phyloP scores from a whole-genome alignment of 2,113 vertebrate species.

The Phalacrocorax carbo region DNA sequence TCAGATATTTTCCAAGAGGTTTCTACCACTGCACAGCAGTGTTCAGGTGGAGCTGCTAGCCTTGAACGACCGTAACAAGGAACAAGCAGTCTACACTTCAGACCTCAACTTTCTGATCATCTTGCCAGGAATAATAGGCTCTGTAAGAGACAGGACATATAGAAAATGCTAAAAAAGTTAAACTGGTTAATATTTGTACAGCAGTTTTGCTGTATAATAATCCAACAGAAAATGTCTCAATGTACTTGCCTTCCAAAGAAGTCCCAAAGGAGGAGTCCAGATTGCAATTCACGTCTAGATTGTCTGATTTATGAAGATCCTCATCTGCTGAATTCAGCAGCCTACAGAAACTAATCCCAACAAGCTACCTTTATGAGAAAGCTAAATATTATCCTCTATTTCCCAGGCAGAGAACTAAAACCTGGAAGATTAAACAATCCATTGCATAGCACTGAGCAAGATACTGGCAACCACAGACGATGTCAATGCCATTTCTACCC shows the following conservation, averaged over 20 bases:
- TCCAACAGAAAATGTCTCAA: background rate
- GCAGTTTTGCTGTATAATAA: background rate
- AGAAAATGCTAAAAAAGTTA: background rate
- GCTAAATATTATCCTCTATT: background rate
- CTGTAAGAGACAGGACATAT: background rate
- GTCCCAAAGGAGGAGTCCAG: background rate
- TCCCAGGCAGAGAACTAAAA: background rate
- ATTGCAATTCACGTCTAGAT: background rate
- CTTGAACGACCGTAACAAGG: background rate
- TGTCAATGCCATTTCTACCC: background rate
- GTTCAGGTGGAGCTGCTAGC: too few species aligned
- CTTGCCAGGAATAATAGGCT: background rate
- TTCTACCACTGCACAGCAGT: background rate
- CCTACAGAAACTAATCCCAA: background rate
- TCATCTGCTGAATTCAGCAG: constrained; percentile 7
- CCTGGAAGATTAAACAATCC: background rate
- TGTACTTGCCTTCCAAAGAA: background rate
- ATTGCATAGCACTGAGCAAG: background rate
- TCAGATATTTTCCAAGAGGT: background rate
- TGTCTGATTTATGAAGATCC: constrained; percentile 14
- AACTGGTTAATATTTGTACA: background rate
- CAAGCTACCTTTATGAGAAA: background rate
- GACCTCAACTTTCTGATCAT: background rate
- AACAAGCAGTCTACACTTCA: background rate
- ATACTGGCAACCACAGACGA: background rate